A percentile compares a stretch with the other conserved stretches of the same genome.
phyloP scores from a whole-genome alignment of 2,797 vertebrate genomes.

The Iguana delicatissima region DNA sequence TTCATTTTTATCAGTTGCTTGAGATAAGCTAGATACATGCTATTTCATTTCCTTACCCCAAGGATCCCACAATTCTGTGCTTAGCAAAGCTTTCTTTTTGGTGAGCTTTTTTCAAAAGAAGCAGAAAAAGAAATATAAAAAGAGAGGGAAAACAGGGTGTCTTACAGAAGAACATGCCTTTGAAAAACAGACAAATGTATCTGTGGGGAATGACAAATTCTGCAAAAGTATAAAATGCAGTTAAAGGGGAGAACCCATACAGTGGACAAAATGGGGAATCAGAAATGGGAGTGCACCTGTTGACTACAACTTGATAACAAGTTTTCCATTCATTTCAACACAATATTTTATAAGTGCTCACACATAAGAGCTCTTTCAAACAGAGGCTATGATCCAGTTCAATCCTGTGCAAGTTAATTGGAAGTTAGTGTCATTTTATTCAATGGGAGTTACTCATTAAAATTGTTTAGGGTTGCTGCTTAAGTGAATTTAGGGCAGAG shows the following conservation, averaged over 20 bases:
- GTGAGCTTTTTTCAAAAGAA: constrained; percentile 27
- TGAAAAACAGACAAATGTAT: constrained; percentile 22
- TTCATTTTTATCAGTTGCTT: constrained; percentile 36
- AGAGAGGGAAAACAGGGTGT: background rate
- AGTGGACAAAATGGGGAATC: background rate
- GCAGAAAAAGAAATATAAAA: constrained; percentile 11
- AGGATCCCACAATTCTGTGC: background rate
- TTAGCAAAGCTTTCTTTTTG: background rate
- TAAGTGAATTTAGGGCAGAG: background rate
- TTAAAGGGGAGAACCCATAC: background rate
- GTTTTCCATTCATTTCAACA: background rate
- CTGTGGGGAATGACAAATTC: background rate
- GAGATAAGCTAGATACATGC: background rate
- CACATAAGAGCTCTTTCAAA: background rate
- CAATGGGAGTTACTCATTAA: background rate
- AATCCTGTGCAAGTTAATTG: background rate
- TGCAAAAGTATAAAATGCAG: background rate
- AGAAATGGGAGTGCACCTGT: background rate
- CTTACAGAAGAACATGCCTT: constrained; percentile 9
- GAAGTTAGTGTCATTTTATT: background rate
- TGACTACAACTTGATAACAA: background rate
- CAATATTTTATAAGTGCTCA: background rate
- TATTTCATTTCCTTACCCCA: constrained; percentile 26
- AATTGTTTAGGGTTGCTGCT: background rate
- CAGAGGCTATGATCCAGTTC: background rate